These are phyloP conservation scores for Agapostemon virescens DNA, from an alignment of 2,888 invertebrate species.

Conservation along the genomic window DNA sequence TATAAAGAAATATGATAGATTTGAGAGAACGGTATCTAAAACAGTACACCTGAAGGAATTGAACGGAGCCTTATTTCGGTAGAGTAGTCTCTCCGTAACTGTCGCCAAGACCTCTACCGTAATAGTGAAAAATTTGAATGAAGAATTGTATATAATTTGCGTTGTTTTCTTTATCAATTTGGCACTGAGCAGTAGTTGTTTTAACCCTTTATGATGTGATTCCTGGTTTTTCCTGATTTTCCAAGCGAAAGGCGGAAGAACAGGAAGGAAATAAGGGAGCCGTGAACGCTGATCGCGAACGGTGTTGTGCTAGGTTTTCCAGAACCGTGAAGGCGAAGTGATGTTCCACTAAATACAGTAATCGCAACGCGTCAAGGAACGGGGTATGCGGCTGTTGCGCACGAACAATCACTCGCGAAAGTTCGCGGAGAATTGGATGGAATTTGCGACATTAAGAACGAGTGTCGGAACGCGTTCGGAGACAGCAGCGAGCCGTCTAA, in stretches of 20 bases:
- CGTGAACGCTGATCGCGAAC: not conserved
- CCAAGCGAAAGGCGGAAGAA: not conserved
- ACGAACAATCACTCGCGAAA: constrained; percentile 30
- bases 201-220: no score
- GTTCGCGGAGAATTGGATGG: constrained; percentile 50
- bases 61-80: no score
- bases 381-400: constrained; percentile 17
- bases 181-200: no score
- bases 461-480: constrained; percentile 26
- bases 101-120: no score
- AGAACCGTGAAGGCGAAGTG: not conserved
- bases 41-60: no score
- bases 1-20: no score
- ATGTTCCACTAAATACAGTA: constrained; percentile 22
- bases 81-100: no score
- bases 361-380: not conserved
- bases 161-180: no score
- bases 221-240: no score
- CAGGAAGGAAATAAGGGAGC: not conserved
- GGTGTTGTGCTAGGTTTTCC: not conserved
- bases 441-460: constrained; percentile 33
- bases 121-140: no score
- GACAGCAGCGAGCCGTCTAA: constrained; percentile 17
- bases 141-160: no score
- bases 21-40: no score